A percentile compares a stretch with the other conserved stretches of the same genome.
phyloP scores from a whole-genome alignment of 2,888 invertebrate genomes.

The Phorcus lineatus region DNA sequence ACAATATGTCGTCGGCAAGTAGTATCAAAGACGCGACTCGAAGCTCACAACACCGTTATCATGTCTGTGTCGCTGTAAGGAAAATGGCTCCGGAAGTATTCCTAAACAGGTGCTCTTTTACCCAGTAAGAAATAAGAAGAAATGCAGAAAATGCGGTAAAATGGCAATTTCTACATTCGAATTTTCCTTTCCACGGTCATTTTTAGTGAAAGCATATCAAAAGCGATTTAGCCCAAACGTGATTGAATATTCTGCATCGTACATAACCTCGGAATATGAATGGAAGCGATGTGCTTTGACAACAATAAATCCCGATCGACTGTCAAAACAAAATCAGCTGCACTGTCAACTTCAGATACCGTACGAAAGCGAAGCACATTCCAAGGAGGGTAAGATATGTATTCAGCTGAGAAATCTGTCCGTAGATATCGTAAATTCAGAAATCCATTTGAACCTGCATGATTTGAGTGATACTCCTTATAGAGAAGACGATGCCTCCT shows the following conservation, averaged over 20 bases:
- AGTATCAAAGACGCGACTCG: too few relatives aligned
- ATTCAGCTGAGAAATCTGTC: neutral
- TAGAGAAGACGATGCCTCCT: neutral
- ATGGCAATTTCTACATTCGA: neutral
- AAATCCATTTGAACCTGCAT: neutral
- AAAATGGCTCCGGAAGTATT: too few relatives aligned
- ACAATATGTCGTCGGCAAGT: too few relatives aligned
- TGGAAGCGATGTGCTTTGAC: neutral
- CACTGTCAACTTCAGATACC: neutral
- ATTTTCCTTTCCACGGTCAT: neutral
- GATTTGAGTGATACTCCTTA: neutral
- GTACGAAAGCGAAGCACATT: neutral
- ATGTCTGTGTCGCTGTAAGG: too few relatives aligned
- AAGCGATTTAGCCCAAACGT: neutral
- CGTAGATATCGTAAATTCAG: neutral
- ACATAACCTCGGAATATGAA: neutral
- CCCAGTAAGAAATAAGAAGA: too few relatives aligned
- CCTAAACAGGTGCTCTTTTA: too few relatives aligned
- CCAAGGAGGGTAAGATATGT: neutral
- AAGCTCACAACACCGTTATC: too few relatives aligned
- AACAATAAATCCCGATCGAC: conserved; percentile 1
- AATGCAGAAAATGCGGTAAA: too few relatives aligned
- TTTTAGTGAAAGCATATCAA: neutral
- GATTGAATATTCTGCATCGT: neutral
- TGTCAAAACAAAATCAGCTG: neutral